These are phyloP conservation scores for Condylura cristata DNA, from an alignment of 2,113 vertebrate species.

Conservation along the genomic window DNA sequence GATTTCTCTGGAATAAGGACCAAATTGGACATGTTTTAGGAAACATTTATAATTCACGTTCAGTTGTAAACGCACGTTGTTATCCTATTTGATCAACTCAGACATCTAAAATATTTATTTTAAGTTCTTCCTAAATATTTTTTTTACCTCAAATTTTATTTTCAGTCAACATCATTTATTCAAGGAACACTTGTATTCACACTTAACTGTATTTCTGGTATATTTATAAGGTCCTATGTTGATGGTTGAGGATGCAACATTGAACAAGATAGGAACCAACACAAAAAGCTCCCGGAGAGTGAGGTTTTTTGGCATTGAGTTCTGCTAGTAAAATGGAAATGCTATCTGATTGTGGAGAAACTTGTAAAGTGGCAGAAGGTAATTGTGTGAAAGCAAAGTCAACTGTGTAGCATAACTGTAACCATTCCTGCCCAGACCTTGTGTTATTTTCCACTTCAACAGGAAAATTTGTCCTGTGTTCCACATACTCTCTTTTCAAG, in stretches of 20 bases:
- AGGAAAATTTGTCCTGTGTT: background rate
- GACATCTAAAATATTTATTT: background rate
- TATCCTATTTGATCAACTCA: background rate
- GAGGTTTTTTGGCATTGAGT: background rate
- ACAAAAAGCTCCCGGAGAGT: background rate
- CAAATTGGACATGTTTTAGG: background rate
- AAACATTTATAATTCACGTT: background rate
- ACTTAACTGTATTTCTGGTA: background rate
- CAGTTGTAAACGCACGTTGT: background rate
- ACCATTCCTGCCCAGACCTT: background rate
- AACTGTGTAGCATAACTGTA: background rate
- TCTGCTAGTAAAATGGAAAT: background rate
- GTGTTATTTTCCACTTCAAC: background rate
- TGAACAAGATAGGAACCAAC: background rate
- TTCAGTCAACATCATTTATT: background rate
- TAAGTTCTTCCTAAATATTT: background rate
- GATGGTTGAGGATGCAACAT: background rate
- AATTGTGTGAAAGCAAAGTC: background rate
- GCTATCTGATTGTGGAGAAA: background rate
- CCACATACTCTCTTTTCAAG: rapidly evolving
- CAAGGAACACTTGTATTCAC: background rate
- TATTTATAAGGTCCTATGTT: background rate
- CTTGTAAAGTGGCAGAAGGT: background rate
- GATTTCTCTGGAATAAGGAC: slow-evolving; percentile 7
- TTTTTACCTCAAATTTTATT: background rate